Conservation (phyloP, 2,797 vertebrate species). For the Sebastes diaconus region DNA sequence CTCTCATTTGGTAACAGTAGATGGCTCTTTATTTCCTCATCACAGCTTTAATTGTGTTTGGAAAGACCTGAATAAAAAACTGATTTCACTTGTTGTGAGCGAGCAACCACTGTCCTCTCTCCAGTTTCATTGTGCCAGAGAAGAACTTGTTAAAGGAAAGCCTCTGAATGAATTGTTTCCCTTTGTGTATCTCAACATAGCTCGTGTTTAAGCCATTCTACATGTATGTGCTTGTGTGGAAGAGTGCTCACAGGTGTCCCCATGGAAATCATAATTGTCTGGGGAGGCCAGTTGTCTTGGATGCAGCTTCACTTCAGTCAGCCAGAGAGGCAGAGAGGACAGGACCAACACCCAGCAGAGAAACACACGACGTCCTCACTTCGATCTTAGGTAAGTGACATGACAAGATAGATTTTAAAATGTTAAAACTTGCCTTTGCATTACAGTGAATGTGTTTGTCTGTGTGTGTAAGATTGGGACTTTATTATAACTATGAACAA, state of each 20-base stretch:
- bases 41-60: not conserved
- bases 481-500: not conserved
- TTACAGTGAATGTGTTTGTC: not conserved
- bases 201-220: not conserved
- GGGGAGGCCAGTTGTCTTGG: slow-evolving; percentile 76
- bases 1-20: not conserved
- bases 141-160: not conserved
- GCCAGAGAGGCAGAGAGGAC: slow-evolving; percentile 39
- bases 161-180: not conserved
- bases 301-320: slow-evolving; percentile 54
- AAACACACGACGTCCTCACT: slow-evolving; percentile 8
- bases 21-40: not conserved
- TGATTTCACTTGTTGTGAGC: not conserved
- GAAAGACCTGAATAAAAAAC: not conserved
- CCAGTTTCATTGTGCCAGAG: not conserved
- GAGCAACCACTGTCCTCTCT: not conserved
- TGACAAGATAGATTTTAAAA: not conserved
- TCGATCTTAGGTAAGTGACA: slow-evolving; percentile 52
- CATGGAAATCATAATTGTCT: slow-evolving; percentile 29
- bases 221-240: not conserved
- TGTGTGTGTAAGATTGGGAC: not conserved
- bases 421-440: not conserved
- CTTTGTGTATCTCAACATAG: not conserved
- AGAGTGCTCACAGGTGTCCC: slow-evolving; percentile 34
- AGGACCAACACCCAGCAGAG: slow-evolving; percentile 48